These are phyloP conservation scores for Coelopa frigida DNA, from an alignment of 1,140 invertebrate genomes.

Conservation along the genomic window DNA sequence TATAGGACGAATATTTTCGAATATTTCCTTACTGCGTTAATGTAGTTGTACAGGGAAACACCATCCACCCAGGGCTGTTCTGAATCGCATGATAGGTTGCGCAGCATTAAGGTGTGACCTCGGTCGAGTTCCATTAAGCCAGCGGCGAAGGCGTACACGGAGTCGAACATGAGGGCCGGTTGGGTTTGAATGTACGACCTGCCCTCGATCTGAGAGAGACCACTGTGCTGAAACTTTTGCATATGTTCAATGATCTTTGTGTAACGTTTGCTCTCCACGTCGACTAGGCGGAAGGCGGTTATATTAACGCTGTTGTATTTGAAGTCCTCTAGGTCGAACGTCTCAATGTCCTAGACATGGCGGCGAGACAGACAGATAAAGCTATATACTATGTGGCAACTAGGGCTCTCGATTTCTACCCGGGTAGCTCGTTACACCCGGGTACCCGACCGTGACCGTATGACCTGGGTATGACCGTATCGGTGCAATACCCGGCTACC, in stretches of 20 bases:
- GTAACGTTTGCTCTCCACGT: slow-evolving; percentile 68
- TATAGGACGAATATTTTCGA: slow-evolving; percentile 3
- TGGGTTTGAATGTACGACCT: slow-evolving; percentile 62
- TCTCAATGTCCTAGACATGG: slow-evolving; percentile 76
- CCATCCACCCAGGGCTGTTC: slow-evolving; percentile 81
- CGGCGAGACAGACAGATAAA: too few species aligned
- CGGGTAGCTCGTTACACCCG: too few species aligned
- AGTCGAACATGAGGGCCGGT: slow-evolving; percentile 85
- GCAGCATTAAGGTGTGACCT: slow-evolving; percentile 57
- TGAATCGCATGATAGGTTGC: slow-evolving; percentile 75
- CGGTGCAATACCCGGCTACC: too few species aligned
- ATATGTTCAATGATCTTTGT: slow-evolving; percentile 72
- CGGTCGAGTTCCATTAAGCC: slow-evolving; percentile 68
- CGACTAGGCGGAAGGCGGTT: slow-evolving; percentile 81
- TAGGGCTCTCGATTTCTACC: too few species aligned
- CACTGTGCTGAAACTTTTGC: slow-evolving; percentile 68
- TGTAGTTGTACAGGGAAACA: slow-evolving; percentile 81
- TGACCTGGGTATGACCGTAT: too few species aligned
- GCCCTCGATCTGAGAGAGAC: slow-evolving; percentile 29
- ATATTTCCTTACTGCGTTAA: slow-evolving; percentile 66
- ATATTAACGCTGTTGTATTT: slow-evolving; percentile 92
- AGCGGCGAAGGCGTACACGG: slow-evolving; percentile 78
- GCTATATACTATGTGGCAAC: too few species aligned
- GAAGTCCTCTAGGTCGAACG: slow-evolving; percentile 90
- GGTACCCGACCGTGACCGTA: too few species aligned